A percentile compares a stretch with the other conserved stretches of the same genome.
These are phyloP conservation scores for Seriola dumerili DNA, from an alignment of 2,113 vertebrate genomes.

Conservation along the genomic window DNA sequence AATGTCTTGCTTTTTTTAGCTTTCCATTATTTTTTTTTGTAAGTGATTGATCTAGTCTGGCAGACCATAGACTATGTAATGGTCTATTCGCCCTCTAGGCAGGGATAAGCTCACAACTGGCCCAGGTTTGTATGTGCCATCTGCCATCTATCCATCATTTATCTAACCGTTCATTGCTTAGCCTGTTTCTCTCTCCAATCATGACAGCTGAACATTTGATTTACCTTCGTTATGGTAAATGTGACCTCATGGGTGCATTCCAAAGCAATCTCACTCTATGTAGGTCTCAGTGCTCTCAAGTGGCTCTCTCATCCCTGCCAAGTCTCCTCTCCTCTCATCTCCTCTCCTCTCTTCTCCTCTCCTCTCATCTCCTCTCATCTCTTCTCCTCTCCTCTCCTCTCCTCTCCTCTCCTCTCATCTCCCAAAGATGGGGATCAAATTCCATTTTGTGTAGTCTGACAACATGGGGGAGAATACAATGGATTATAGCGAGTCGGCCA, in stretches of 20 bases:
- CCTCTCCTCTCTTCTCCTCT: conserved; percentile 28
- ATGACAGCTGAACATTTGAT: conserved; percentile 77
- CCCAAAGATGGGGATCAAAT: conserved; percentile 62
- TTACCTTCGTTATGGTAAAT: conserved; percentile 75
- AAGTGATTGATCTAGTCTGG: conserved; percentile 66
- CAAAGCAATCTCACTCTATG: conserved; percentile 69
- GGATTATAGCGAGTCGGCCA: conserved; percentile 50
- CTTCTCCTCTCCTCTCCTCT: conserved; percentile 36
- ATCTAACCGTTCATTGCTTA: conserved; percentile 65
- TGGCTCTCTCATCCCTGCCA: conserved; percentile 57
- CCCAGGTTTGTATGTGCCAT: conserved; percentile 77
- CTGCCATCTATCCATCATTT: conserved; percentile 72
- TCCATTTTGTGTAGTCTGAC: conserved; percentile 46
- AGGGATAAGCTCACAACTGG: conserved; percentile 68
- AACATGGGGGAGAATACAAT: conserved; percentile 50
- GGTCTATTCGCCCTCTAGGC: conserved; percentile 67
- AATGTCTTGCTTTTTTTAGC: conserved; percentile 31
- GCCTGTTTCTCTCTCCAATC: conserved; percentile 75
- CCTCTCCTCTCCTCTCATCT: conserved; percentile 14
- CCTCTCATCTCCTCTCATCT: neutral
- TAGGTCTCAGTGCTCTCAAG: conserved; percentile 68
- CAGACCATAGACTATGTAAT: conserved; percentile 53
- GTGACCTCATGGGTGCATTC: conserved; percentile 71
- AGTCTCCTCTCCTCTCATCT: conserved; percentile 39
- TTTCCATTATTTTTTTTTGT: conserved; percentile 50